Evolutionary conservation across 1,140 invertebrate genomes (phyloP).

Genomic region (Trachymyrmex septentrionalis): DNA sequence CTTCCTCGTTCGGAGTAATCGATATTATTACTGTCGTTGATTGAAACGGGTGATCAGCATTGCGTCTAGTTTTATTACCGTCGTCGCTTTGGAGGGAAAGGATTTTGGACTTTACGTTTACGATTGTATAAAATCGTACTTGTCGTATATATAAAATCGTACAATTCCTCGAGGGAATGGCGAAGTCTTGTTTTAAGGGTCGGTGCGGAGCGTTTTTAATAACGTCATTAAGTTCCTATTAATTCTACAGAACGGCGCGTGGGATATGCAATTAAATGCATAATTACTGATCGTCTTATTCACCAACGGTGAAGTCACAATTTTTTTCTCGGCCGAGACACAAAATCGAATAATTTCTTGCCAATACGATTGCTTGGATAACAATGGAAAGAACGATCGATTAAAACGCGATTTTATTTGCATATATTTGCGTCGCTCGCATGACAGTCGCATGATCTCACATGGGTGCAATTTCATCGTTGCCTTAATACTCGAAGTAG

Average conservation of each 20-base stretch:
- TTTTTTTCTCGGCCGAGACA: not conserved
- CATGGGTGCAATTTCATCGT: slow-evolving; percentile 12
- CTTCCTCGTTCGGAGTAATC: not conserved
- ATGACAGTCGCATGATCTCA: slow-evolving; percentile 3
- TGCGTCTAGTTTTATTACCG: slow-evolving; percentile 30
- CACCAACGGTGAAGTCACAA: not conserved
- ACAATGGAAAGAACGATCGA: not conserved
- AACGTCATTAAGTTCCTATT: slow-evolving; percentile 14
- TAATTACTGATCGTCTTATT: not conserved
- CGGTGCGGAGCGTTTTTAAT: not conserved
- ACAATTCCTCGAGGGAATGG: not conserved
- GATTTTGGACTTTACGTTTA: slow-evolving; percentile 27
- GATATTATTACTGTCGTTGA: slow-evolving; percentile 25
- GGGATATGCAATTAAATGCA: slow-evolving; percentile 14
- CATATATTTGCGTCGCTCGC: slow-evolving; percentile 16
- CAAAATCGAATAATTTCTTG: not conserved
- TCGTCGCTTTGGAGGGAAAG: slow-evolving; percentile 37
- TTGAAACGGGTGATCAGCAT: slow-evolving; percentile 9
- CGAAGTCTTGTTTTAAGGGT: slow-evolving; percentile 19
- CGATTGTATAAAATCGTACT: slow-evolving; percentile 26
- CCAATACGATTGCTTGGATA: not conserved
- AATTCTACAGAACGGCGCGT: not conserved
- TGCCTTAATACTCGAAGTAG: slow-evolving; percentile 63
- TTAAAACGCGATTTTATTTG: slow-evolving; percentile 11
- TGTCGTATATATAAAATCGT: slow-evolving; percentile 29